Evolutionary conservation across 2,888 invertebrate species (phyloP), one percentile per base, ranked within the genome.

Genomic region (Lysandra bellargus): DNA sequence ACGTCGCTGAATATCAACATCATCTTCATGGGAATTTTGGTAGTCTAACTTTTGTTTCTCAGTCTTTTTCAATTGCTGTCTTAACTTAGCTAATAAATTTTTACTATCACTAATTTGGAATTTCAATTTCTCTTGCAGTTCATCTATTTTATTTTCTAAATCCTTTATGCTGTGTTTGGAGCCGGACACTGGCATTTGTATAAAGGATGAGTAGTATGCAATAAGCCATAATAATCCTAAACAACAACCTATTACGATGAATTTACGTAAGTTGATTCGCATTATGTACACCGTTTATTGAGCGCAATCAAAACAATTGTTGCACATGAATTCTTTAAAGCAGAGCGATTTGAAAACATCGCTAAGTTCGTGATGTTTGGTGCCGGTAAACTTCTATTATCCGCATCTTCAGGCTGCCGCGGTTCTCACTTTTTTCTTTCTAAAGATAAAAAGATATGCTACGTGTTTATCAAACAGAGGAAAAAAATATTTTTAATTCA

Each of bases 221-320:
- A 92, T 73, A 5, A 92, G 81, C 91, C 93, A 93, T 79, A 93
- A 79, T 78, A 90, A 81, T 2, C 87, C 81, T 7, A 88, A 80
- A 23, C 88, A 80, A 17, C 85, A 84, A 64, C 87, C 83, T 3
- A 87, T 82, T 69, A 89, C 78, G 4, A 88, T 83, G 69, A 92
- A 80, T 86, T 90, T 93, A 80, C 88, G 87, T 72, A 90, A 81
- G 83, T 92, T 92, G n/a, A 92, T 79, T 83, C 94, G 91, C 94
- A 94, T 94, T 85, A 87, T 92, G 82, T 78, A 79, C 30, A 40
- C 49, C 61, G 80, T 40, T 78, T 44, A n/a, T 69, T 78, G 4
- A 44, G 74, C 74, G 44, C 9, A 74, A 74, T 44, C 74, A 74
- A 74, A 74, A 74, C 44, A 74, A 74, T 74, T 44, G 44, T 23